These are phyloP conservation scores for Agonopterix heracliana DNA, from an alignment of 2,888 invertebrate genomes.

Conservation along the genomic window DNA sequence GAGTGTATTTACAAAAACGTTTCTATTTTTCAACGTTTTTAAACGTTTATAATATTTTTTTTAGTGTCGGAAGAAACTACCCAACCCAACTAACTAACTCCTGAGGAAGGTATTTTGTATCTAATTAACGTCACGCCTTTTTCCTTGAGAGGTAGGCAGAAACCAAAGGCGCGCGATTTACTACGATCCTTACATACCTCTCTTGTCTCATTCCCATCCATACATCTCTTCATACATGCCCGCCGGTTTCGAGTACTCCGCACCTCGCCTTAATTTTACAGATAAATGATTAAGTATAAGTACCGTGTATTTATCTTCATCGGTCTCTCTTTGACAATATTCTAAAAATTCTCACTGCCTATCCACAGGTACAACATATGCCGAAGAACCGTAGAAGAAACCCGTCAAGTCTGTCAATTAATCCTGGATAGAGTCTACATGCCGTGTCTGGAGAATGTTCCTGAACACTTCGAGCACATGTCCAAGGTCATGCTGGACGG, in stretches of 20 bases:
- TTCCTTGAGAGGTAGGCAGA: too few species aligned
- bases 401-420: constrained; percentile 75
- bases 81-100: background rate
- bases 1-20: background rate
- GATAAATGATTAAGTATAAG: too few species aligned
- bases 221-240: too few species aligned
- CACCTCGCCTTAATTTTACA: background rate
- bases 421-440: constrained; percentile 77
- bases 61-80: background rate
- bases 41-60: too few species aligned
- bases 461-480: constrained; percentile 80
- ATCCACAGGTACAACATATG: constrained; percentile 81
- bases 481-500: constrained; percentile 79
- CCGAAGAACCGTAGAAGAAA: constrained; percentile 77
- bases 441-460: constrained; percentile 77
- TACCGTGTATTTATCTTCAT: too few species aligned
- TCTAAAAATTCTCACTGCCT: background rate
- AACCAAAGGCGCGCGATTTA: background rate
- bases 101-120: background rate
- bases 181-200: background rate
- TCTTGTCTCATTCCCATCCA: background rate
- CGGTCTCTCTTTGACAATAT: too few species aligned
- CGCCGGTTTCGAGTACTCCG: too few species aligned
- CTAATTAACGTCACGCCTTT: too few species aligned
- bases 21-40: background rate